Base-by-base conservation (phyloP, 1,140 invertebrate genomes). In the Arctopsyche grandis region DNA sequence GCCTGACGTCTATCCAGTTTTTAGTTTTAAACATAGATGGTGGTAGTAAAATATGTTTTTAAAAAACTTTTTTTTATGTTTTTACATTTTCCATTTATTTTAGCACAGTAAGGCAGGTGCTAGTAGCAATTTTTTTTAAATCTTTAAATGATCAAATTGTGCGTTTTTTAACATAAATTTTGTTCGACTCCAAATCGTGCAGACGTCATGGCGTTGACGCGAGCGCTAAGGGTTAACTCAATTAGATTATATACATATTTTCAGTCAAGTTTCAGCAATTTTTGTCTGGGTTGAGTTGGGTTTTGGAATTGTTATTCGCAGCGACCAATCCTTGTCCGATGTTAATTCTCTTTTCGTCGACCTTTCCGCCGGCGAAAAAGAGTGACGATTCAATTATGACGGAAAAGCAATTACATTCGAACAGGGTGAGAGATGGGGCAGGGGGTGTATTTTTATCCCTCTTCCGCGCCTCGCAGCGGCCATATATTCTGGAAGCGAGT, bases 341-440 rank as follows among this genome's bases (percentile, higher is more conserved):
- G 48, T 52, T 14, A 52, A 52, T 16, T 14, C 48, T 10, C 48
- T 52, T 52, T 16, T 52, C 16, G 10, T 10, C 48, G 16, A 52
- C 48, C 29, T 38, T 38, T 52, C 48, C 48, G 44, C 12, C 12
- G 12, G 44, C 44, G 48, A 52, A 52, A 52, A 52, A 52, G 44
- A 44, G 69, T 26, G 16, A 38, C 29, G 44, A 16, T 71, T 46
- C 24, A 71, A 71, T 44, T 71, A 29, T 19, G 16, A 14, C 69
- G 44, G 26, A 71, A 71, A 71, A 71, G 44, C 69, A 71, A 38
- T 71, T 44, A 16, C 48, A 38, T 26, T 46, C 44, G 19, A 38
- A 29, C n/a, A n/a, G 44, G 44, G 26, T 7, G 5, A 44, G 12
- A n/a, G 16, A 71, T 24, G 44, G 9, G 26, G 26, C 19, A 5